A percentile compares a stretch with the other conserved stretches of the same genome.
Evolutionary conservation across 30 jellyfish, hydroid and myxozoan genomes (phyloP).

Genomic region (Aurelia aurita): DNA sequence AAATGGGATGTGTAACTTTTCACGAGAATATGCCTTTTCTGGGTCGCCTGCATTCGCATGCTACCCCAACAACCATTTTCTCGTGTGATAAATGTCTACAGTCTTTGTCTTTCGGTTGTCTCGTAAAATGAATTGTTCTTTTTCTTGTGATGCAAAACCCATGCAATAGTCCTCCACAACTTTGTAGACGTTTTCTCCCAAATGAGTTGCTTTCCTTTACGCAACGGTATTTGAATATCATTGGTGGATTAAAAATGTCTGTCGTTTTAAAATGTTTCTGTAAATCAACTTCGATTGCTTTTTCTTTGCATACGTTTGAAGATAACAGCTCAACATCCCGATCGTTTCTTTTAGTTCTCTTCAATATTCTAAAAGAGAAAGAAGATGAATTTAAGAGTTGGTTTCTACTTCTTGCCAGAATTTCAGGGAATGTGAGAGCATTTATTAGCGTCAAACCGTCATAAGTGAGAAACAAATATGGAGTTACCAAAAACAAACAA

Average conservation of each 20-base stretch:
- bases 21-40: background rate
- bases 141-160: constrained; percentile 36
- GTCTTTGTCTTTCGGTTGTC: constrained; percentile 43
- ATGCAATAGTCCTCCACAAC: constrained; percentile 3
- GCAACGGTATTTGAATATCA: constrained; percentile 34
- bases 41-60: constrained; percentile 45
- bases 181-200: background rate
- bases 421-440: too few relatives aligned
- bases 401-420: too few relatives aligned
- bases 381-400: too few relatives aligned
- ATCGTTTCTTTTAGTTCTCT: background rate
- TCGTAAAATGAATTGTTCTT: constrained; percentile 45
- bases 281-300: constrained; percentile 18
- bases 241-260: constrained; percentile 52
- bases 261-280: constrained; percentile 47
- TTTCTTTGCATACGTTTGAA: constrained; percentile 50
- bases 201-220: background rate
- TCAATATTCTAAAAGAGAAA: too few relatives aligned
- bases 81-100: constrained; percentile 42
- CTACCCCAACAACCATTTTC: constrained; percentile 34
- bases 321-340: background rate
- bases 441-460: too few relatives aligned
- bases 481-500: too few relatives aligned
- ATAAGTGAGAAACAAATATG: too few relatives aligned
- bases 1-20: too few relatives aligned